Conservation (phyloP, 2,888 invertebrate species). For the Agrotis clavis region DNA sequence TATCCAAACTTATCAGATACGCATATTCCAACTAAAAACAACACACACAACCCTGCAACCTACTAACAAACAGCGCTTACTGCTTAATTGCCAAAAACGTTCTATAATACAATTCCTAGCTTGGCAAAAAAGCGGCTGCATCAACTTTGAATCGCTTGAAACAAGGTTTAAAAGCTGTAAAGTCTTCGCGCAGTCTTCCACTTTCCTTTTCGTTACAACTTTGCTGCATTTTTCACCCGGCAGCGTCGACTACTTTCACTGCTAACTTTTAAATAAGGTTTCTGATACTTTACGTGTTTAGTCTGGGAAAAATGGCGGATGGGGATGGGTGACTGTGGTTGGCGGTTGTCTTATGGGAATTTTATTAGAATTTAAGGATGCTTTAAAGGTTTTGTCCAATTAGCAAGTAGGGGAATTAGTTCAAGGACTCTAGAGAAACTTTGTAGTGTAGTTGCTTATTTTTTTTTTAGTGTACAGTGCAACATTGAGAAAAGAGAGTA, state of each 20-base stretch:
- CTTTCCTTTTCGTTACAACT: conserved; percentile 83
- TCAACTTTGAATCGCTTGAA: conserved; percentile 66
- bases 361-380: not conserved
- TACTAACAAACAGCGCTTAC: conserved; percentile 38
- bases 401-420: no score
- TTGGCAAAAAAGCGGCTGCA: conserved; percentile 61
- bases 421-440: no score
- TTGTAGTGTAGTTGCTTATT: no score
- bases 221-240: conserved; percentile 87
- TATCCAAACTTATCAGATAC: not conserved
- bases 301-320: conserved; percentile 18
- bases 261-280: conserved; percentile 76
- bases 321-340: not conserved
- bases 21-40: not conserved
- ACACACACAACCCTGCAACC: conserved; percentile 1
- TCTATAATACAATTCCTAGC: conserved; percentile 46
- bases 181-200: conserved; percentile 71
- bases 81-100: conserved; percentile 50
- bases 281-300: conserved; percentile 50
- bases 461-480: no score
- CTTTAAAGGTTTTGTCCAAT: no score
- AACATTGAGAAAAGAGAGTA: no score
- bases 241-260: conserved; percentile 81
- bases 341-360: not conserved
- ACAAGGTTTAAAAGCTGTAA: conserved; percentile 67